Evolutionary conservation across 2,797 vertebrate genomes (phyloP), one percentile per base, ranked within the genome.

Genomic region (Gallinago stenura): DNA sequence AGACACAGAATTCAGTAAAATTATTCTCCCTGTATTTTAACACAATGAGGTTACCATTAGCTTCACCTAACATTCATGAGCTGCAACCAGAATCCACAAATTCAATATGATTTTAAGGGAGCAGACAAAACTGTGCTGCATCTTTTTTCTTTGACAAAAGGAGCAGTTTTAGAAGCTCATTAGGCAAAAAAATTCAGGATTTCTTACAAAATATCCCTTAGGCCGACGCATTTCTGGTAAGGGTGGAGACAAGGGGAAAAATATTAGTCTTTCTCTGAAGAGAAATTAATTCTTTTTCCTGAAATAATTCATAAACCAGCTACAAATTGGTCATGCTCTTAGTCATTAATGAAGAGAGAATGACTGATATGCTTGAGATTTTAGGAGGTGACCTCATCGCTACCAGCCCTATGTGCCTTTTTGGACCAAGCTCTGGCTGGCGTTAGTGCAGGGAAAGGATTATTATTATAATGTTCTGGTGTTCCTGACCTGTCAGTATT

Each of bases 291-390:
- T 31, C 7, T 69, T 94, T 89, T 80, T 45, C 48, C 80, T 68
- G 33, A 88, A 88, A 86, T 71, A 94, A 60, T 8, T 76, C 62
- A 68, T 41, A 87, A 95, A 75, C 13, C 37, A 94, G 24, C 13
- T 72, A 71, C 46, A 91, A 81, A 90, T 5, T 58, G 64, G 39
- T 60, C 73, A 39, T 53, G 26, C 45, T 92, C 48, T 66, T 69
- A 53, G 51, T 72, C 83, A 72, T 48, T 72, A 80, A 79, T 60
- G 73, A 86, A 79, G 80, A 94, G 35, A 58, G 37, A 94, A 83
- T 68, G 73, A 90, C 58, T 51, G 62, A 89, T 77, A 54, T 3
- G 12, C 53, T 41, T 37, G 46, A 90, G 70, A 8, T 72, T 92
- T 87, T 45, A 75, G 72, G 58, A 90, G 39, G 13, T 58, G 41